phyloP scores from a whole-genome alignment of 2,113 vertebrate species.

The Onychostruthus taczanowskii region DNA sequence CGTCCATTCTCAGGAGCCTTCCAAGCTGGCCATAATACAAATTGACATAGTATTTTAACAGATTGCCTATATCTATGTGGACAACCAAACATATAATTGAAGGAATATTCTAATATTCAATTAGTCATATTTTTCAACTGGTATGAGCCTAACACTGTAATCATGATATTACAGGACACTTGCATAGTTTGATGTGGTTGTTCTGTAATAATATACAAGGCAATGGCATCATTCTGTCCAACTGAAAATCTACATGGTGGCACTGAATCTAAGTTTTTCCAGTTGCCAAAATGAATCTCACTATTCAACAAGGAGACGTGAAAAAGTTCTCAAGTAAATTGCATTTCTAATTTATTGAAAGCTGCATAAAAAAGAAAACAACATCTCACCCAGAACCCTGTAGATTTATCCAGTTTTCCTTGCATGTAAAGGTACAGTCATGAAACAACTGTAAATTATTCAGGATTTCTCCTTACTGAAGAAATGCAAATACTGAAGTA shows the following conservation, averaged over 20 bases:
- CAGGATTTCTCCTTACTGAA: neutral
- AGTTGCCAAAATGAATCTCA: slow-evolving; percentile 6
- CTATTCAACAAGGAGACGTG: neutral
- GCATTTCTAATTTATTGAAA: neutral
- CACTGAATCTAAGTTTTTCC: slow-evolving; percentile 4
- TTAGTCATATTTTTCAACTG: slow-evolving; percentile 55
- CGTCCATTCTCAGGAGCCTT: neutral
- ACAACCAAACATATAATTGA: slow-evolving; percentile 32
- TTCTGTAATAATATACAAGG: slow-evolving; percentile 43
- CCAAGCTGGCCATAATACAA: neutral
- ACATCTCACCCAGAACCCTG: neutral
- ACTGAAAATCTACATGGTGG: neutral
- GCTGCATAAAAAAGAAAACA: neutral
- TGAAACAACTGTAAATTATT: neutral
- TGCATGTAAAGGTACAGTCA: neutral
- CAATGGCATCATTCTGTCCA: slow-evolving; percentile 51
- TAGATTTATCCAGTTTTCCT: neutral
- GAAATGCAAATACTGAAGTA: neutral
- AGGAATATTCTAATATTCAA: slow-evolving; percentile 56
- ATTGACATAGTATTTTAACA: neutral
- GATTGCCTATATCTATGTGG: neutral
- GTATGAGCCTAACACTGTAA: neutral
- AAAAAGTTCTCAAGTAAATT: neutral
- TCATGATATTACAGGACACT: slow-evolving; percentile 50
- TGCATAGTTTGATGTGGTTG: slow-evolving; percentile 51